These are phyloP conservation scores for Thaumetopoea pityocampa DNA, from an alignment of 1,140 invertebrate species.

Conservation along the genomic window DNA sequence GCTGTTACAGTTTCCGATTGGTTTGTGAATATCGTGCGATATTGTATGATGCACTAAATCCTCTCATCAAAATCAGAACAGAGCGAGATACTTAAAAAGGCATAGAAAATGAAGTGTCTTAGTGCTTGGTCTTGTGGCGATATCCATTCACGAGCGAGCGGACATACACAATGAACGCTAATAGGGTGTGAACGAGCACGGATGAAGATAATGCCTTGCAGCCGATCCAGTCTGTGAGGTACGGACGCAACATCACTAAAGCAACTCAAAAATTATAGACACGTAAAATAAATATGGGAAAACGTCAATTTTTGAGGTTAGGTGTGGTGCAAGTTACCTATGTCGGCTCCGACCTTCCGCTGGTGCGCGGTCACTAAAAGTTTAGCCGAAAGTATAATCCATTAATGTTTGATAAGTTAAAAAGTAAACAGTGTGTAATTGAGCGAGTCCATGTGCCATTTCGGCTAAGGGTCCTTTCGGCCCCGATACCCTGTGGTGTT, in stretches of 20 bases:
- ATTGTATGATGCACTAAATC: slow-evolving; percentile 72
- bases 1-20: slow-evolving; percentile 23
- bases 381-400: slow-evolving; percentile 64
- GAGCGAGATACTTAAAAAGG: slow-evolving; percentile 62
- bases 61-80: slow-evolving; percentile 52
- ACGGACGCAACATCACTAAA: slow-evolving; percentile 74
- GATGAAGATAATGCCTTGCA: slow-evolving; percentile 66
- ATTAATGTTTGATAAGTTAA: slow-evolving; percentile 74
- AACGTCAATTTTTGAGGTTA: slow-evolving; percentile 73
- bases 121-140: slow-evolving; percentile 57
- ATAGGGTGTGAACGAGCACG: slow-evolving; percentile 68
- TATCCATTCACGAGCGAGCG: slow-evolving; percentile 65
- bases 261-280: slow-evolving; percentile 72
- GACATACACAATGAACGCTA: slow-evolving; percentile 73
- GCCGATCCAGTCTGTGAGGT: slow-evolving; percentile 70
- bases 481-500: slow-evolving; percentile 26
- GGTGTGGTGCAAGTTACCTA: slow-evolving; percentile 81
- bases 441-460: slow-evolving; percentile 36
- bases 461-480: slow-evolving; percentile 2
- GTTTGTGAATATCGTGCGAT: slow-evolving; percentile 35
- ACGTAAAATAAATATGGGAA: slow-evolving; percentile 71
- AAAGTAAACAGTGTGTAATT: slow-evolving; percentile 46
- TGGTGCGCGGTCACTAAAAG: slow-evolving; percentile 84
- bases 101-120: slow-evolving; percentile 59
- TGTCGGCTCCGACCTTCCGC: slow-evolving; percentile 84